Base-by-base conservation (phyloP, 2,888 invertebrate species). In the Stenichneumon culpator region DNA sequence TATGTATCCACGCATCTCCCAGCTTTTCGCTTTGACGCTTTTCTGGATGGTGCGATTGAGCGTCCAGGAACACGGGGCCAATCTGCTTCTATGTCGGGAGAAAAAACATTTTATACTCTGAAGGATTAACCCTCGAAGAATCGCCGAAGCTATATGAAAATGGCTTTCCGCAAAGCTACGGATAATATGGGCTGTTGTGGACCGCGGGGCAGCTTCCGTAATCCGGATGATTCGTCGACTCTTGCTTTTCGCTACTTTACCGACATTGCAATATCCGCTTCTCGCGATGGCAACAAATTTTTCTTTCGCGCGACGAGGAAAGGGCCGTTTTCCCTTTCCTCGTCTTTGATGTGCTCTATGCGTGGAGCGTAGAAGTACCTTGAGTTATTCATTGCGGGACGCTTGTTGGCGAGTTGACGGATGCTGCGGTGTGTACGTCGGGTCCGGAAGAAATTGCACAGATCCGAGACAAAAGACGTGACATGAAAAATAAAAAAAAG, bases 381-480 rank as follows among this genome's bases (percentile, higher is more conserved):
- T 32, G 28, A 25, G 63, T 63, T 47, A 63, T 63, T 63, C 63
- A 63, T 63, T 32, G 63, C 32, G 63, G n/a, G 28, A 63, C 32
- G 63, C 63, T 63, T 32, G 28, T 63, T 63, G 28, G 63, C 63
- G 28, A 63, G n/a, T 63, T 32, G 63, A 63, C 2, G 11, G 32
- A 63, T 28, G 63, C 28, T 3, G 63, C 32, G 16, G n/a, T 63
- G 63, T 28, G 22, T 39, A 54, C 28, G 65, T 6, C 6, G 32
- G 28, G 44, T 22, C 44, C 44, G 52, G 11, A 68, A 77, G 60
- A 72, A 52, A 73, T 54, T 80, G 67, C 63, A 67, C 36, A 72
- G 44, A 77, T 75, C 50, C 63, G 28, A 28, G 60, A 32, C 44
- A 65, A 47, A 80, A 77, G 65, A 39, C 19, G 77, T 67, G n/a